Conservation (phyloP, 2,113 vertebrate genomes). For the Crotalus helleri region DNA sequence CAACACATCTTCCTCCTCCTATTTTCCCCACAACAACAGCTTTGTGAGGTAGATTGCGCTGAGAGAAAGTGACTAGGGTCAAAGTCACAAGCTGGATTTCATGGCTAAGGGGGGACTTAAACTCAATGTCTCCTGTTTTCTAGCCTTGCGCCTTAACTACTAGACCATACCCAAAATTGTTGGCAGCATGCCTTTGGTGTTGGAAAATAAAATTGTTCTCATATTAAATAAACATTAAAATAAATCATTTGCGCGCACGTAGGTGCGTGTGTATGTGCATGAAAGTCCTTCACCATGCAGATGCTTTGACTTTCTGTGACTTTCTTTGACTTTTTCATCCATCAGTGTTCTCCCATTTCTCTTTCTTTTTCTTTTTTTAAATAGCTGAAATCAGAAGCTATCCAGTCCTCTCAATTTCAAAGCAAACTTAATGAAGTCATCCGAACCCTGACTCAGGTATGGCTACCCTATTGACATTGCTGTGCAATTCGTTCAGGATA, state of each 20-base stretch:
- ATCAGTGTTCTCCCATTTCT: not conserved
- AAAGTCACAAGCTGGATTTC: not conserved
- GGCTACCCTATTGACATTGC: not conserved
- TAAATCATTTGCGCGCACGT: not conserved
- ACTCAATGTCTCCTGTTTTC: not conserved
- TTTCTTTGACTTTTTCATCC: not conserved
- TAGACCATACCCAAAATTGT: not conserved
- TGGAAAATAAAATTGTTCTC: not conserved
- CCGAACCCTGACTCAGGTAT: conserved; percentile 85
- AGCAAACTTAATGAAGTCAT: conserved; percentile 88
- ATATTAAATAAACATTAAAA: not conserved
- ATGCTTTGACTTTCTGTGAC: not conserved
- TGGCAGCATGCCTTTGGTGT: not conserved
- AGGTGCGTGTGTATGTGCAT: not conserved
- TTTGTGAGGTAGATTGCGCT: not conserved
- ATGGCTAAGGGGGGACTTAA: not conserved
- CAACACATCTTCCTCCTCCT: not conserved
- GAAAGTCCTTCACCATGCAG: not conserved
- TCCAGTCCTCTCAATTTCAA: conserved; percentile 84
- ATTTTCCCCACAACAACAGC: not conserved
- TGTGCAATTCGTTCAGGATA: not conserved
- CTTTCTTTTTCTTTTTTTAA: conserved; percentile 9
- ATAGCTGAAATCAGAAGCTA: conserved; percentile 81
- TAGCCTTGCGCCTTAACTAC: not conserved
- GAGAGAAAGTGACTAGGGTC: not conserved